A percentile compares a stretch with the other conserved stretches of the same genome.
These are phyloP conservation scores for Serrognathus titanus DNA, from an alignment of 2,888 invertebrate genomes.

Conservation along the genomic window DNA sequence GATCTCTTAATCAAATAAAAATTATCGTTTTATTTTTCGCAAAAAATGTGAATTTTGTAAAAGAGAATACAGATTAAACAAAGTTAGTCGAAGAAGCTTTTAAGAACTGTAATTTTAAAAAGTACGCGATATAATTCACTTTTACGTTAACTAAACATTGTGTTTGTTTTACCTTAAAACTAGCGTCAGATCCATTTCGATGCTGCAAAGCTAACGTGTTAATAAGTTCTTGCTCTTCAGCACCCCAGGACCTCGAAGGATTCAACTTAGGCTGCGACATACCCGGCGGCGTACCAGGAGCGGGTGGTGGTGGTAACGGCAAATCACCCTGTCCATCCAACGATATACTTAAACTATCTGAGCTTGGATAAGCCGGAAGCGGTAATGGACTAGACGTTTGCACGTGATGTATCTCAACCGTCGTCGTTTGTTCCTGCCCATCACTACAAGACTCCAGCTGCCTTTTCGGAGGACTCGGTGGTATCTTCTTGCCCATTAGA, in stretches of 20 bases:
- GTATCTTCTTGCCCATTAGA: conserved; percentile 71
- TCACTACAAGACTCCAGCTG: conserved; percentile 50
- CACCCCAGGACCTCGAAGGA: conserved; percentile 55
- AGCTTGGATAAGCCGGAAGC: conserved; percentile 63
- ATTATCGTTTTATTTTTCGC: no score
- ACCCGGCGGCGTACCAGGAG: conserved; percentile 62
- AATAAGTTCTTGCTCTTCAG: conserved; percentile 50
- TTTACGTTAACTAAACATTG: no score
- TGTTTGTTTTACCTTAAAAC: conserved; percentile 75
- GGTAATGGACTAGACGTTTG: conserved; percentile 58
- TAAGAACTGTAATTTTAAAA: no score
- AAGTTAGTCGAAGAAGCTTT: no score
- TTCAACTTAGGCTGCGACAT: conserved; percentile 50
- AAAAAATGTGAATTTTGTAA: no score
- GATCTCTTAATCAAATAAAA: no score
- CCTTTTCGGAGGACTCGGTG: conserved; percentile 77
- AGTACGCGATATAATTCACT: no score
- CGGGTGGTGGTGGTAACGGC: conserved; percentile 62
- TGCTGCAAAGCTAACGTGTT: conserved; percentile 54
- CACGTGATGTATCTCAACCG: conserved; percentile 47
- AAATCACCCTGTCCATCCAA: conserved; percentile 55
- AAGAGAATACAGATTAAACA: no score
- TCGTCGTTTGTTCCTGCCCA: conserved; percentile 44
- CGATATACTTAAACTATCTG: conserved; percentile 62
- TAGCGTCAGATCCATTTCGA: conserved; percentile 76